Evolutionary conservation across 23 tunicate genomes (phyloP), one percentile per base, ranked within the genome.

Genomic region (Trididemnum clinides): DNA sequence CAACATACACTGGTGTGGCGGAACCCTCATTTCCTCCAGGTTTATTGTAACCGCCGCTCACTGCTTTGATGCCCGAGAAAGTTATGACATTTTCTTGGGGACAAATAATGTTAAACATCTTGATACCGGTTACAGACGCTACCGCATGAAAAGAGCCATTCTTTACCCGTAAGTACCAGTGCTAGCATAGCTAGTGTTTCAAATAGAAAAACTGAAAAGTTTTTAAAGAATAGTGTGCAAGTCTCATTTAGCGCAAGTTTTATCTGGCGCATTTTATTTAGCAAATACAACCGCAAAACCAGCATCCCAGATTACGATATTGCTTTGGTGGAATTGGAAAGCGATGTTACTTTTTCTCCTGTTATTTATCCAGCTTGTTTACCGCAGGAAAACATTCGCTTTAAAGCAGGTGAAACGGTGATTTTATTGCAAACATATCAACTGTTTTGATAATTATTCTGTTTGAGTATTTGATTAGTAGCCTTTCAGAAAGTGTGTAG

Each of bases 231-330:
- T n/a, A n/a, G n/a, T n/a, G n/a, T n/a, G n/a, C n/a, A n/a, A n/a
- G n/a, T n/a, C n/a, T n/a, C n/a, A n/a, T n/a, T n/a, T n/a, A n/a
- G n/a, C n/a, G n/a, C n/a, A n/a, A n/a, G n/a, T n/a, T n/a, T n/a
- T n/a, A n/a, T n/a, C n/a, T n/a, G n/a, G n/a, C n/a, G n/a, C n/a
- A n/a, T 78, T 77, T 33, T 30, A 10, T 77, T 10, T 28, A 93
- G 98, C 54, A 63, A 64, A 22, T 94, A 94, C 77, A 64, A 85
- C 59, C 35, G 50, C 12, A 25, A 32, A 2, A 82, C 86, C 0
- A 71, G 76, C 3, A 89, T 94, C 28, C 98, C 98, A 1, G 98
- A 94, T 54, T 89, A 88, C 85, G 98, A 94, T 85, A 82, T 94
- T 30, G 98, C 98, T 18, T 10, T 94, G 22, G 31, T 94, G 51